Evolutionary conservation across 1,140 invertebrate species (phyloP).

Genomic region (Eurosta solidaginis): DNA sequence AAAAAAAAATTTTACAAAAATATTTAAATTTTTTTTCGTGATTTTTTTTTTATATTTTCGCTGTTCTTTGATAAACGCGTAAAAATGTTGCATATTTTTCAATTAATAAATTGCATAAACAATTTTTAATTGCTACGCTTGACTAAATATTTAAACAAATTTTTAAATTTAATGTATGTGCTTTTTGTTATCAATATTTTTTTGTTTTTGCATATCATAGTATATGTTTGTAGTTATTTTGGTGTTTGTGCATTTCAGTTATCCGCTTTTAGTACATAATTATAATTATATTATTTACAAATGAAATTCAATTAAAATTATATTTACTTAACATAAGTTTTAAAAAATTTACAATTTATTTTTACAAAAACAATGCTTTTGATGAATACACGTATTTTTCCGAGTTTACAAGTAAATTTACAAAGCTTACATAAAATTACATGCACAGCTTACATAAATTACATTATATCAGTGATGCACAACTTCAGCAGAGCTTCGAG

Average conservation of each 20-base stretch:
- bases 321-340: neutral
- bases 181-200: neutral
- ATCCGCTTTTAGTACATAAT: conserved; percentile 6
- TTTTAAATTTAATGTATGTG: neutral
- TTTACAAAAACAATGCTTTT: conserved; percentile 27
- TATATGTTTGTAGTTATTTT: neutral
- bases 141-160: too few species aligned
- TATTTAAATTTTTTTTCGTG: neutral
- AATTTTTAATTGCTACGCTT: too few species aligned
- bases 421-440: neutral
- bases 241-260: conserved; percentile 12
- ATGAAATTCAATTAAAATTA: conserved; percentile 14
- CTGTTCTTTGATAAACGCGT: too few species aligned
- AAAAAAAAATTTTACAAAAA: neutral
- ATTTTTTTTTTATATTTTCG: neutral
- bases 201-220: neutral
- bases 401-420: conserved; percentile 24
- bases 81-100: too few species aligned
- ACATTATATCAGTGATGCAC: too few species aligned
- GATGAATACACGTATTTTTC: conserved; percentile 27
- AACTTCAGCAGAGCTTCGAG: too few species aligned
- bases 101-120: too few species aligned
- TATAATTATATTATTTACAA: conserved; percentile 23
- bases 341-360: conserved; percentile 11
- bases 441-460: too few species aligned